phyloP scores from a whole-genome alignment of 2,797 vertebrate genomes.

The Manis crassicaudata region DNA sequence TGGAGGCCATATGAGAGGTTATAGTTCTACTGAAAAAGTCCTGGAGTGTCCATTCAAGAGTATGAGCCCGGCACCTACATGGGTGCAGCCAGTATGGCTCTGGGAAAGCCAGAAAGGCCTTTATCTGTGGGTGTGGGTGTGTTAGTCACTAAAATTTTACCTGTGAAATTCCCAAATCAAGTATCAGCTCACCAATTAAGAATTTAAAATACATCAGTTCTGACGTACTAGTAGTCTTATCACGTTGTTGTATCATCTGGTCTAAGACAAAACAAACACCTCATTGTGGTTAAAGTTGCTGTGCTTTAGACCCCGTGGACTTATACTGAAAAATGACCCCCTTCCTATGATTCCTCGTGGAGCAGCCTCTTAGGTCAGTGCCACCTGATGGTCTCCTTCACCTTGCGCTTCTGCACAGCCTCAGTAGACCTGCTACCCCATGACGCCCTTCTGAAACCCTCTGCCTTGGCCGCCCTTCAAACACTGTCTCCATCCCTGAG shows the following conservation, averaged over 20 bases:
- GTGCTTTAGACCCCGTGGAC: neutral
- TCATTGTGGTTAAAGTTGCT: neutral
- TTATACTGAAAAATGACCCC: neutral
- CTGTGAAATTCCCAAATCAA: neutral
- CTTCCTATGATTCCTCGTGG: neutral
- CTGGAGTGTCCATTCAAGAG: neutral
- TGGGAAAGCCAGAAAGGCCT: constrained; percentile 54
- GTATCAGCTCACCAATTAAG: neutral
- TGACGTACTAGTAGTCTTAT: neutral
- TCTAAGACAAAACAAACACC: neutral
- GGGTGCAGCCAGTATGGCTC: constrained; percentile 56
- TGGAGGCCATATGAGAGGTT: neutral
- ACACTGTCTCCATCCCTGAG: neutral
- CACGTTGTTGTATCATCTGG: neutral
- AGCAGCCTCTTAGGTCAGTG: neutral
- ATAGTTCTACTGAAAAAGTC: neutral
- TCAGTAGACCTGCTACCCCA: accelerated
- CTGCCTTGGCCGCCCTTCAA: neutral
- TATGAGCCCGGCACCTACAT: neutral
- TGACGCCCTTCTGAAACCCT: neutral
- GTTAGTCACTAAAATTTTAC: neutral
- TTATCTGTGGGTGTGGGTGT: neutral
- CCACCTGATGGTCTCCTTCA: neutral
- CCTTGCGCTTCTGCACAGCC: neutral
- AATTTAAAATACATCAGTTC: neutral